These are phyloP conservation scores for Amblyteles armatorius DNA, from an alignment of 2,888 invertebrate species.

Conservation along the genomic window DNA sequence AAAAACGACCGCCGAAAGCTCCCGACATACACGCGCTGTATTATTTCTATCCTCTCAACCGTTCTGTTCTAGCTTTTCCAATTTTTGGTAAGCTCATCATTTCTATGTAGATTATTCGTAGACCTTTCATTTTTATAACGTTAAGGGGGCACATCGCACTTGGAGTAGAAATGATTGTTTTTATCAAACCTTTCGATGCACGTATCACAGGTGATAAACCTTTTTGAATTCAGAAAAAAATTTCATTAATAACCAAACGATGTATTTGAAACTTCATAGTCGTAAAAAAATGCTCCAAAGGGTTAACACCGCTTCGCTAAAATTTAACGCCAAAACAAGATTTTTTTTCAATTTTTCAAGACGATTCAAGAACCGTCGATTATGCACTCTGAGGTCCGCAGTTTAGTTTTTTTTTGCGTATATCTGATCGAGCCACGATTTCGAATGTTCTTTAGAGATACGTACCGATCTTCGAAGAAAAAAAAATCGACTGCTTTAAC, in stretches of 20 bases:
- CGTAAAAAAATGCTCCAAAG: too few relatives aligned
- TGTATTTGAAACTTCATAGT: too few relatives aligned
- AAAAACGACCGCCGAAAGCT: background rate
- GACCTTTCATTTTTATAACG: constrained; percentile 66
- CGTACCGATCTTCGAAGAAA: background rate
- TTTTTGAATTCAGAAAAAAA: too few relatives aligned
- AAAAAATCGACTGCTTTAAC: background rate
- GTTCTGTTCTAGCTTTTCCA: constrained; percentile 80
- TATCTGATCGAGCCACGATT: background rate
- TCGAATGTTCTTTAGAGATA: background rate
- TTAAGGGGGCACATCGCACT: constrained; percentile 6
- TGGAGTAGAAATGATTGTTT: background rate
- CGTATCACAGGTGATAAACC: too few relatives aligned
- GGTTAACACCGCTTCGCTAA: too few relatives aligned
- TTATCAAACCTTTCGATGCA: background rate
- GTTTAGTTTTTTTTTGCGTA: too few relatives aligned
- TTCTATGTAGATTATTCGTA: constrained; percentile 72
- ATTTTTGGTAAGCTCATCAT: constrained; percentile 82
- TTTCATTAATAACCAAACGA: too few relatives aligned
- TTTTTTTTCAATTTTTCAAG: too few relatives aligned
- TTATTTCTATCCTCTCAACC: constrained; percentile 64
- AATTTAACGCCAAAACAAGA: too few relatives aligned
- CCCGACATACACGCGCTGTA: constrained; percentile 24
- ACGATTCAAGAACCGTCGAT: too few relatives aligned
- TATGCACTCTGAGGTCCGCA: too few relatives aligned